These are phyloP conservation scores for Menidia beryllina DNA, from an alignment of 2,113 vertebrate species.

Conservation along the genomic window DNA sequence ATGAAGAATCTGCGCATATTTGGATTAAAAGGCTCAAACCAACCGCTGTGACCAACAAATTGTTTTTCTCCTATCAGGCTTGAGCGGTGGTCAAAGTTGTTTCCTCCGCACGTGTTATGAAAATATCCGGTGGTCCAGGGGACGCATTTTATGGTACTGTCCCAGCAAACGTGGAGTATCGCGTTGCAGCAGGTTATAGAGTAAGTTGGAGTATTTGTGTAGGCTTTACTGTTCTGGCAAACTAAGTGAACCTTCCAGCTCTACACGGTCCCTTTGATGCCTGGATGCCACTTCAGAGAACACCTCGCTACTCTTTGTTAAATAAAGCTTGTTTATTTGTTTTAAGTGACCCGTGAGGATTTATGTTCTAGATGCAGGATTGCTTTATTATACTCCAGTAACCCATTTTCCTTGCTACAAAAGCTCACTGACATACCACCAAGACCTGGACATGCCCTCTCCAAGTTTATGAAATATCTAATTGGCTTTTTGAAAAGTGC, in stretches of 20 bases:
- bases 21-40: too few relatives aligned
- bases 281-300: slow-evolving; percentile 23
- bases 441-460: slow-evolving; percentile 19
- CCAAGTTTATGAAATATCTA: slow-evolving; percentile 53
- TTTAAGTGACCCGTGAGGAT: slow-evolving; percentile 2
- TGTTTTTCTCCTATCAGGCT: slow-evolving; percentile 58
- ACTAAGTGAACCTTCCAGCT: slow-evolving; percentile 42
- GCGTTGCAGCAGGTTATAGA: slow-evolving; percentile 59
- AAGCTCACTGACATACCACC: neutral
- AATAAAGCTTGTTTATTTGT: neutral
- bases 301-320: neutral
- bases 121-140: slow-evolving; percentile 66
- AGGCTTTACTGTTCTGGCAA: slow-evolving; percentile 49
- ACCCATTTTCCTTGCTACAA: slow-evolving; percentile 14
- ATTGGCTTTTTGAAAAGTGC: slow-evolving; percentile 43
- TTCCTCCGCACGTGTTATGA: slow-evolving; percentile 63
- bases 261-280: slow-evolving; percentile 56
- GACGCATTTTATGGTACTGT: slow-evolving; percentile 60
- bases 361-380: slow-evolving; percentile 1
- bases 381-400: slow-evolving; percentile 1
- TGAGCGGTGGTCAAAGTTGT: slow-evolving; percentile 43
- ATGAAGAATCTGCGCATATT: too few relatives aligned
- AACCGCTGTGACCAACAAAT: slow-evolving; percentile 70
- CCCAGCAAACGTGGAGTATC: slow-evolving; percentile 60
- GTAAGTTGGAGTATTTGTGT: slow-evolving; percentile 62